Evolutionary conservation across 2,113 vertebrate species (phyloP).

Genomic region (Amia ocellicauda): DNA sequence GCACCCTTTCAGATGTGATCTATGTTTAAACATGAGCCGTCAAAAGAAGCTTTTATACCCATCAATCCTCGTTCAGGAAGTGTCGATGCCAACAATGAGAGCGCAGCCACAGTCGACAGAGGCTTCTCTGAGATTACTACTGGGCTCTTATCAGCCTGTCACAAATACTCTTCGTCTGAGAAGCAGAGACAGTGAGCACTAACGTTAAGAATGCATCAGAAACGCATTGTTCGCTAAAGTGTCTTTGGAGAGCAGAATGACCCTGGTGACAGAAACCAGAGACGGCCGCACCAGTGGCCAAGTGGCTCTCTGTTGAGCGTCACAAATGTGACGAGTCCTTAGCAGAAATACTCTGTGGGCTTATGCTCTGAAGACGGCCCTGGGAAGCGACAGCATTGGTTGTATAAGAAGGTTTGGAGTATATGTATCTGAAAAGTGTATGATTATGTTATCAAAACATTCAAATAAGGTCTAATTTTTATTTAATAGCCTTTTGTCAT

Average conservation of each 20-base stretch:
- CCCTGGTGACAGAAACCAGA: neutral
- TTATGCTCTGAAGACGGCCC: no score
- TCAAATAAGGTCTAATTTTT: no score
- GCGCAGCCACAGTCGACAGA: neutral
- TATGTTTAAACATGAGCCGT: neutral
- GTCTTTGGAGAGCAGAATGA: neutral
- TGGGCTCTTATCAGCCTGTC: neutral
- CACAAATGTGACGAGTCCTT: no score
- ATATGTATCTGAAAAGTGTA: no score
- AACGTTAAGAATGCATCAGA: neutral
- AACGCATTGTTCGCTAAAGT: neutral
- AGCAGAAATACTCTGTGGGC: no score
- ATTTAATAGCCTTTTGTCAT: no score
- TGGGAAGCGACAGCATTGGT: no score
- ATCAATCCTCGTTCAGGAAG: neutral
- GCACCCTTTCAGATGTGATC: neutral
- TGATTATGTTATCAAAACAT: no score
- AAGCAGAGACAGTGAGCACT: neutral
- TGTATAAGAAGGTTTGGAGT: no score
- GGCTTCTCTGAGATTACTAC: neutral
- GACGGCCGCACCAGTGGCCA: no score
- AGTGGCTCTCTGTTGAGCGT: neutral
- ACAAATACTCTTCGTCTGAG: neutral
- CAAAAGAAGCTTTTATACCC: neutral
- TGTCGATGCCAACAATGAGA: no score